Conservation (phyloP, 2,113 vertebrate genomes). For the Campylomormyrus tamandua region DNA sequence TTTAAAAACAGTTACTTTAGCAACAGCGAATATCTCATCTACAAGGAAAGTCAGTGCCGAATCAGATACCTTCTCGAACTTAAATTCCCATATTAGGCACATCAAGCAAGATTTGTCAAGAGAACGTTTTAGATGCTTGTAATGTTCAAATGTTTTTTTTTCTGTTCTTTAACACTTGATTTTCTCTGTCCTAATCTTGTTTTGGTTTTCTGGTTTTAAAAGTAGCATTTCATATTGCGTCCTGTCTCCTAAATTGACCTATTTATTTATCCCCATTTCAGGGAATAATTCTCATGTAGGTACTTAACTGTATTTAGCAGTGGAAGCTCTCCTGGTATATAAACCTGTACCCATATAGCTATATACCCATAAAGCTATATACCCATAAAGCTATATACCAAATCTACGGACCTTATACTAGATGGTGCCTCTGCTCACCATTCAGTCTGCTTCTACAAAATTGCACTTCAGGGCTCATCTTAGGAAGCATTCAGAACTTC, state of each 20-base stretch:
- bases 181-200: not conserved
- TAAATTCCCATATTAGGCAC: constrained; percentile 40
- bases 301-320: not conserved
- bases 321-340: not conserved
- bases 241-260: not conserved
- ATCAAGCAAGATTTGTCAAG: constrained; percentile 24
- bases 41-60: constrained; percentile 78
- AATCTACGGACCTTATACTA: not conserved
- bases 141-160: not conserved
- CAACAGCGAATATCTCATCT: constrained; percentile 87
- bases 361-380: not conserved
- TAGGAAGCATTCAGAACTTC: not conserved
- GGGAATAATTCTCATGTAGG: not conserved
- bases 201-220: not conserved
- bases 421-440: not conserved
- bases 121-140: not conserved
- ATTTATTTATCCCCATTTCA: not conserved
- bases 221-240: not conserved
- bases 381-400: not conserved
- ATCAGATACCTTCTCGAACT: constrained; percentile 79
- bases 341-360: not conserved
- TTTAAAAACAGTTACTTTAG: constrained; percentile 61
- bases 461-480: not conserved
- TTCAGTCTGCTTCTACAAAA: not conserved
- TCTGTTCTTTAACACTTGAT: not conserved